These are phyloP conservation scores for Pseudomyrmex cubaensis DNA, from an alignment of 1,140 invertebrate species.

Conservation along the genomic window DNA sequence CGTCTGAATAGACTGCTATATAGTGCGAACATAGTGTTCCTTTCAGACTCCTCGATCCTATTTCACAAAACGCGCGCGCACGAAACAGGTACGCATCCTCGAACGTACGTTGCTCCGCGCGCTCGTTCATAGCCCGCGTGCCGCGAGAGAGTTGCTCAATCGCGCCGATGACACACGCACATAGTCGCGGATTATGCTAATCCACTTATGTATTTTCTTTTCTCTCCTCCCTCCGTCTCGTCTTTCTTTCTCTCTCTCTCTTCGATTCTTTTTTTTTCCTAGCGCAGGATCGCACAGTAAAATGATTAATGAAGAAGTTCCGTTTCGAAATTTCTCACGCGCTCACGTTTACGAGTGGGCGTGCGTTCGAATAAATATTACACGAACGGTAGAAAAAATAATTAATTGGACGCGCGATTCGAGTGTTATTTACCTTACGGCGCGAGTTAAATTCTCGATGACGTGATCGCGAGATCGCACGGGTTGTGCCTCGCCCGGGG, in stretches of 20 bases:
- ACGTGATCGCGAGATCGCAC: background rate
- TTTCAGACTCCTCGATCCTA: conserved; percentile 22
- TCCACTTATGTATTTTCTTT: conserved; percentile 45
- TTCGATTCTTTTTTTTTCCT: conserved; percentile 60
- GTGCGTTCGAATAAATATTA: conserved; percentile 11
- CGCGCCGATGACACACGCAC: conserved; percentile 63
- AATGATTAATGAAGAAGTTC: conserved; percentile 74
- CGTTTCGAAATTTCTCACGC: conserved; percentile 73
- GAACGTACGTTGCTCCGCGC: conserved; percentile 35
- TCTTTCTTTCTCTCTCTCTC: background rate
- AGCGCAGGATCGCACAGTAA: conserved; percentile 43
- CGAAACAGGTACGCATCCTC: conserved; percentile 19
- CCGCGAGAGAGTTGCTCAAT: conserved; percentile 64
- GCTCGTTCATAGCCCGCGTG: background rate
- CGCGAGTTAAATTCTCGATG: background rate
- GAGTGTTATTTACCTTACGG: conserved; percentile 9
- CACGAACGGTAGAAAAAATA: conserved; percentile 20
- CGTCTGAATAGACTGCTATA: conserved; percentile 28
- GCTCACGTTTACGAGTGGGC: conserved; percentile 1
- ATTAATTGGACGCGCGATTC: background rate
- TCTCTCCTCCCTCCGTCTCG: too few relatives aligned
- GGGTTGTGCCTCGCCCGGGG: too few relatives aligned
- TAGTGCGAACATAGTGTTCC: conserved; percentile 32
- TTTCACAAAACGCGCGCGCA: conserved; percentile 2
- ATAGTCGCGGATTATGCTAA: conserved; percentile 74